Base-by-base conservation (phyloP, 2,888 invertebrate species). In the Seladonia tumulorum region DNA sequence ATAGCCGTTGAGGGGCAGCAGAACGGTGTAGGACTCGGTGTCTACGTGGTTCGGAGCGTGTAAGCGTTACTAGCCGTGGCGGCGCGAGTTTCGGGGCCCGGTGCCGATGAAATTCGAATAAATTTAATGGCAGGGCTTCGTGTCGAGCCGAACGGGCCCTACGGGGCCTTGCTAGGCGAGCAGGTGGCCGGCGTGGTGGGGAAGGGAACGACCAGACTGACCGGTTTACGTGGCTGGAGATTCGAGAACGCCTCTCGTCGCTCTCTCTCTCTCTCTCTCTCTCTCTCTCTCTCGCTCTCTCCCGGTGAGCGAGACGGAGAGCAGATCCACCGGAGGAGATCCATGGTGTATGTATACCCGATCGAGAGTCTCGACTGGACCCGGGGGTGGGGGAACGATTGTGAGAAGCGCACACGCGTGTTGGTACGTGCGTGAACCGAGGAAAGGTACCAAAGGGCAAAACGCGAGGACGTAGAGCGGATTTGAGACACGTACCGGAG, bases 171-270 rank as follows among this genome's bases (percentile, higher is more conserved):
- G 66, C 91, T 89, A 87, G 85, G 76, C 86, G 87, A 91, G 90
- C 95, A 95, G 95, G 95, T 95, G 95, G 94, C 91, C 93, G 90
- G 78, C 71, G 82, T 89, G 92, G 92, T 88, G 92, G 93, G 93
- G 88, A 89, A 91, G 91, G 83, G 83, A 89, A 88, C 87, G 94
- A 94, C 94, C 93, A 93, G 94, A 94, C 94, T 92, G 94, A 95
- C 95, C 95, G 95, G 95, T 95, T 95, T 94, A 93, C 91, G 92
- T 91, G 93, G 93, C 91, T 91, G 83, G 89, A 86, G 93, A 94
- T 93, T 92, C 90, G 90, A 92, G 93, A 92, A 91, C 92, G 91
- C 91, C 89, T 88, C 87, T 90, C 60, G 5, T 60, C 60, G 25
- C 5, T 14, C 14, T 25, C 60, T 12, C 22, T 57, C n/a, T 53